Base-by-base conservation (phyloP, 2,888 invertebrate genomes). In the Caenorhabditis macrosperma region DNA sequence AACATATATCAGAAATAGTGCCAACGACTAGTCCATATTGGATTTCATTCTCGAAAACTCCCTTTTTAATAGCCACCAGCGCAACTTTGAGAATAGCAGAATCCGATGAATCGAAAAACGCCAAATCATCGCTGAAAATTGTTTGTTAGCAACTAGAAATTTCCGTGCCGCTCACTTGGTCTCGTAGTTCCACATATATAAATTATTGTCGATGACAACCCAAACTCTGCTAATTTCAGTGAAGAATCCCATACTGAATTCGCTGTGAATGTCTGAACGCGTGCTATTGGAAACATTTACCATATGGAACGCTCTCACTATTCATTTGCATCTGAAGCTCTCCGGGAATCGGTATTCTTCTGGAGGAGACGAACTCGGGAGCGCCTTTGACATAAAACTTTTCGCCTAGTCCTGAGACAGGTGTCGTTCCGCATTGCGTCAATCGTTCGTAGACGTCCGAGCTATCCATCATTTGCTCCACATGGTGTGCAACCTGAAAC, bases 151-250 rank as follows among this genome's bases (percentile, higher is more conserved):
- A 2, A 9, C 12, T 20, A 33, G 22, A 4, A 22, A 24, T 38
- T 33, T 15, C 38, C n/a, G n/a, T n/a, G n/a, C n/a, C n/a, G n/a
- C n/a, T 90, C 90, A 93, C 93, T 94, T 95, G 92, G 96, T 95
- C 91, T 97, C 96, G 92, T 96, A 98, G 28, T 96, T 95, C 99
- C 99, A 99, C 41, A 97, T 94, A 92, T 96, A 99, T 86, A 99
- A 95, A 92, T 97, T 96, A 88, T 96, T 96, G 91, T 99, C 99
- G 86, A 99, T 95, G 5, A 96, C 95, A 68, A 99, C 92, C 97
- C 97, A 99, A 0, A 97, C 97, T 90, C 98, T 93, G 67, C 94
- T 95, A 85, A 99, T 96, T 91, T 96, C 96, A 72, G 97, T 95
- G 92, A 99, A 97, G 9, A 99, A 92, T 2, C 99, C 99, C 96